Conservation (phyloP, 2,797 vertebrate species). For the Cetoscarus ocellatus region DNA sequence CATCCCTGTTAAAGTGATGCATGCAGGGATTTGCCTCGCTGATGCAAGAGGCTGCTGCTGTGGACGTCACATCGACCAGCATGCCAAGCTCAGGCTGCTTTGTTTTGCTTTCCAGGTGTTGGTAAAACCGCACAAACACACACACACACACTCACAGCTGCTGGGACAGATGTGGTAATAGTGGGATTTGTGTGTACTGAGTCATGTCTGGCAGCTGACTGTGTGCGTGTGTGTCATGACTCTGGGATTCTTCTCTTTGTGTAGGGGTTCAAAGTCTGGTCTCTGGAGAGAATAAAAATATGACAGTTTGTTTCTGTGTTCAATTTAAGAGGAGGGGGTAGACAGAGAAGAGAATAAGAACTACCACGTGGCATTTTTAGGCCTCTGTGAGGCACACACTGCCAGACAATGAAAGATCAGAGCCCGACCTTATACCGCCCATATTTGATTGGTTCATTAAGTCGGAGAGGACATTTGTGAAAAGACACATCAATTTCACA, state of each 20-base stretch:
- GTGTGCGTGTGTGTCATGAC: conserved; percentile 71
- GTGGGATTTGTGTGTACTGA: conserved; percentile 62
- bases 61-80: conserved; percentile 6
- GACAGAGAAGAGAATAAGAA: conserved; percentile 20
- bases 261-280: conserved; percentile 61
- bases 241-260: conserved; percentile 40
- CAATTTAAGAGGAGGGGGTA: conserved; percentile 48
- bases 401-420: too few relatives aligned
- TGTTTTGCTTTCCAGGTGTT: conserved; percentile 68
- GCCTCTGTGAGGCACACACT: too few relatives aligned
- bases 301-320: conserved; percentile 34
- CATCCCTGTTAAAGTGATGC: conserved; percentile 47
- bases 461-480: too few relatives aligned
- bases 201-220: conserved; percentile 69
- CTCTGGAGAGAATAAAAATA: conserved; percentile 19
- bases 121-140: conserved; percentile 43
- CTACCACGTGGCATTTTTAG: too few relatives aligned
- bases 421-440: too few relatives aligned
- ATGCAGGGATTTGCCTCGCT: conserved; percentile 32
- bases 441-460: too few relatives aligned
- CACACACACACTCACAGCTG: conserved; percentile 53
- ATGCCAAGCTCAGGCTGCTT: conserved; percentile 37
- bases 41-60: conserved; percentile 12
- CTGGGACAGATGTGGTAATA: conserved; percentile 75
- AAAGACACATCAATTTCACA: too few relatives aligned